Evolutionary conservation across 23 tunicate genomes (phyloP).

Genomic region (Botrylloides violaceus): DNA sequence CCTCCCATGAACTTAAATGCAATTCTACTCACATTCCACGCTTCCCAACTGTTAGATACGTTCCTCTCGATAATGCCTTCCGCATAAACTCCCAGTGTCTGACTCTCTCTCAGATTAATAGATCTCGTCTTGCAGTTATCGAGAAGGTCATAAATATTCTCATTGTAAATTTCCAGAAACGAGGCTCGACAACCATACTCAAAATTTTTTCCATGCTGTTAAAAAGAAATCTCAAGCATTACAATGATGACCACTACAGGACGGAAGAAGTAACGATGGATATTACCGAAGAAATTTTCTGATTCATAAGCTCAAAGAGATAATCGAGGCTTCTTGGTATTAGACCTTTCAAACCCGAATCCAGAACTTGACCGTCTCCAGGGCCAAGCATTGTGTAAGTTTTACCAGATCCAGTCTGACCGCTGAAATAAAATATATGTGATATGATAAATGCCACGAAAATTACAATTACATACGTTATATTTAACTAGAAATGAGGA

Average conservation of each 20-base stretch:
- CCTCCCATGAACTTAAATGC: too few species aligned
- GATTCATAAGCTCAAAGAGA: slow-evolving; percentile 36
- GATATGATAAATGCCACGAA: too few species aligned
- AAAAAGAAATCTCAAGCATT: slow-evolving; percentile 2
- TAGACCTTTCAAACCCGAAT: slow-evolving; percentile 25
- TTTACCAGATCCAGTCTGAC: slow-evolving; percentile 78
- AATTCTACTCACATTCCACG: slow-evolving; percentile 31
- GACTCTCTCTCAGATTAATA: slow-evolving; percentile 45
- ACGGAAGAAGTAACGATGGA: background rate
- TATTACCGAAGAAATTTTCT: slow-evolving; percentile 35
- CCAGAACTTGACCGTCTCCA: slow-evolving; percentile 6
- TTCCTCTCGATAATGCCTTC: slow-evolving; percentile 35
- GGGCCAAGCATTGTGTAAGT: slow-evolving; percentile 73
- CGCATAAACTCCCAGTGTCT: slow-evolving; percentile 51
- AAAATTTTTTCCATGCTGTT: slow-evolving; percentile 47
- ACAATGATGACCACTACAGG: background rate
- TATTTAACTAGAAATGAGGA: too few species aligned
- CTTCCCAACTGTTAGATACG: slow-evolving; percentile 37
- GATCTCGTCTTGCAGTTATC: slow-evolving; percentile 19
- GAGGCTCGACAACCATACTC: slow-evolving; percentile 50
- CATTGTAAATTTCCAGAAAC: slow-evolving; percentile 74
- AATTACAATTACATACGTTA: too few species aligned
- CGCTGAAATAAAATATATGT: too few species aligned
- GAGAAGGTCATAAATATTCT: slow-evolving; percentile 64
- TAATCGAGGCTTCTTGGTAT: slow-evolving; percentile 53